Evolutionary conservation across 2,888 invertebrate genomes (phyloP).

Genomic region (Xylophagus ater): DNA sequence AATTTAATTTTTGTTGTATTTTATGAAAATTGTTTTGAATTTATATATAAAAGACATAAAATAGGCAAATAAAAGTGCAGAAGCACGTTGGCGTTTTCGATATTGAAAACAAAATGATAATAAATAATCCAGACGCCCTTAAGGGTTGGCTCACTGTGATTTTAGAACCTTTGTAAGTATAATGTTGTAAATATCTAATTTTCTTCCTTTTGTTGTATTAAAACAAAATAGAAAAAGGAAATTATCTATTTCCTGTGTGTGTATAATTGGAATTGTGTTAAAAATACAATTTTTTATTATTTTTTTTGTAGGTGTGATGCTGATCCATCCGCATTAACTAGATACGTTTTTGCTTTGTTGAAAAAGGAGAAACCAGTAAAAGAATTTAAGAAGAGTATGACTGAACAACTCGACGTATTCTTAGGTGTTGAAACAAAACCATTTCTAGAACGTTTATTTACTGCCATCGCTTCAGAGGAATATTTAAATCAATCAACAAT

Average conservation of each 20-base stretch:
- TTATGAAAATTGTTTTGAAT: too few relatives aligned
- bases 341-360: conserved; percentile 91
- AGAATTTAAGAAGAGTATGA: conserved; percentile 79
- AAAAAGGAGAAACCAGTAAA: conserved; percentile 90
- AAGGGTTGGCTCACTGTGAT: conserved; percentile 88
- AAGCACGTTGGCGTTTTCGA: too few relatives aligned
- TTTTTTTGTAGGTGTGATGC: conserved; percentile 76
- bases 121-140: conserved; percentile 86
- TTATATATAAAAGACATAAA: too few relatives aligned
- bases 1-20: too few relatives aligned
- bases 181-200: too few relatives aligned
- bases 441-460: conserved; percentile 75
- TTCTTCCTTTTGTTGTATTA: too few relatives aligned
- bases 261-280: too few relatives aligned
- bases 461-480: conserved; percentile 36
- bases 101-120: conserved; percentile 85
- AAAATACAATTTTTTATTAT: too few relatives aligned
- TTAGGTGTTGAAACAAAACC: conserved; percentile 62
- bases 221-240: too few relatives aligned
- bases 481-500: conserved; percentile 26
- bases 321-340: conserved; percentile 88
- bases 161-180: conserved; percentile 88
- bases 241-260: background rate
- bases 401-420: conserved; percentile 93
- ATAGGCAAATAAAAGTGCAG: too few relatives aligned